Conservation (phyloP, 2,797 vertebrate genomes). For the Notoglanidium macrostoma region DNA sequence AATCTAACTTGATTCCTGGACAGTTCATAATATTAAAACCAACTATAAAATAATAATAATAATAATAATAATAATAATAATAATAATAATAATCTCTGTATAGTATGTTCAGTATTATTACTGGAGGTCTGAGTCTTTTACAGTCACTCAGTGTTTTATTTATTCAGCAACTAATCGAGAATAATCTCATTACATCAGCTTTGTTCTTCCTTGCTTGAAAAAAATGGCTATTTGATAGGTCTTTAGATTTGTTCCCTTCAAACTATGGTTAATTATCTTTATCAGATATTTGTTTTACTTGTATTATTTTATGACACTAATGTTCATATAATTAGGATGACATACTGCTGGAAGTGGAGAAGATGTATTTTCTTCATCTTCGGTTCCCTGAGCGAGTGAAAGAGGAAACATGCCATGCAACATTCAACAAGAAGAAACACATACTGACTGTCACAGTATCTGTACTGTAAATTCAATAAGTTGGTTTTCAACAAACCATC, state of each 20-base stretch:
- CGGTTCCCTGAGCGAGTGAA: conserved; percentile 77
- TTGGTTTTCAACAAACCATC: not conserved
- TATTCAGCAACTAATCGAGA: not conserved
- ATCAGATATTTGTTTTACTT: not conserved
- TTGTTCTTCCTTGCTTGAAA: not conserved
- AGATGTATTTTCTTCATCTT: conserved; percentile 80
- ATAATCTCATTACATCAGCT: not conserved
- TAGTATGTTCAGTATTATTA: too few species aligned
- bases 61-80: too few species aligned
- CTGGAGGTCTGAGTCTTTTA: too few species aligned
- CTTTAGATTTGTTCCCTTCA: not conserved
- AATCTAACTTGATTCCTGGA: not conserved
- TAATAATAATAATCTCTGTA: too few species aligned
- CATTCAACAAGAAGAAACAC: conserved; percentile 78
- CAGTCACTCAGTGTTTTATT: not conserved
- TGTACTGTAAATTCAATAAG: conserved; percentile 56
- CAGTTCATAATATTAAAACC: not conserved
- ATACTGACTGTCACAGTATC: conserved; percentile 73
- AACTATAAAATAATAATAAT: not conserved
- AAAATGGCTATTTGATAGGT: not conserved
- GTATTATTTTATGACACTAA: not conserved
- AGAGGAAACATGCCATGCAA: conserved; percentile 77
- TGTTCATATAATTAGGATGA: conserved; percentile 75
- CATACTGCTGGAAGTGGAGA: conserved; percentile 80
- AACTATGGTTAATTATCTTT: not conserved